A percentile compares a stretch with the other conserved stretches of the same genome.
Evolutionary conservation across 2,797 vertebrate genomes (phyloP).

Genomic region (Sparus aurata): DNA sequence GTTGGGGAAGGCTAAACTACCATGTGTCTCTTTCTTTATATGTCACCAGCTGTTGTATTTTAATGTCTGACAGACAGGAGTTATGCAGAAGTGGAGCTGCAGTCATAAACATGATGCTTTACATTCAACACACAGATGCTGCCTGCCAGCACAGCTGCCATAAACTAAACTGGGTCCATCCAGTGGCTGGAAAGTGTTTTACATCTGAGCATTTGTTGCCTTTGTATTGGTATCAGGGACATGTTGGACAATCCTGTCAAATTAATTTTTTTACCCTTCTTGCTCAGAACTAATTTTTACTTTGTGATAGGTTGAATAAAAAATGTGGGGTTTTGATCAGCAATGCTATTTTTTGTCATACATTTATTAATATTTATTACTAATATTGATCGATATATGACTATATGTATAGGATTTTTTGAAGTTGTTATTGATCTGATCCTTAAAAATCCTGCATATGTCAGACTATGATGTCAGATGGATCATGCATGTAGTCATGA

Average conservation of each 20-base stretch:
- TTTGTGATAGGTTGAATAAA: not conserved
- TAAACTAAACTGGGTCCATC: conserved; percentile 10
- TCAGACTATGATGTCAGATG: not conserved
- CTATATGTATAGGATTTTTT: not conserved
- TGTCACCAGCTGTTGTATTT: not conserved
- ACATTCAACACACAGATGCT: not conserved
- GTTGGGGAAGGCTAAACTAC: not conserved
- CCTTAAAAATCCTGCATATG: not conserved
- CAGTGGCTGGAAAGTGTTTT: conserved; percentile 8
- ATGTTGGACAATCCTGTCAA: too few species aligned
- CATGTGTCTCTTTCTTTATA: not conserved
- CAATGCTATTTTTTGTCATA: too few species aligned
- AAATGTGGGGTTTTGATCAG: not conserved
- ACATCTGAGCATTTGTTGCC: not conserved
- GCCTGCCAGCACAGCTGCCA: not conserved
- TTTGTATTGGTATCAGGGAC: not conserved
- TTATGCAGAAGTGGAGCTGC: not conserved
- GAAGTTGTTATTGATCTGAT: not conserved
- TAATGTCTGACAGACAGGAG: not conserved
- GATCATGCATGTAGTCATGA: not conserved
- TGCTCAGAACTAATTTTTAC: not conserved
- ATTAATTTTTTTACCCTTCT: not conserved
- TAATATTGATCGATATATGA: not conserved
- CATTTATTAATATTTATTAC: not conserved
- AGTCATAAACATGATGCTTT: conserved; percentile 3